These are phyloP conservation scores for Agrilus cyanescens DNA, from an alignment of 2,888 invertebrate genomes.

Conservation along the genomic window DNA sequence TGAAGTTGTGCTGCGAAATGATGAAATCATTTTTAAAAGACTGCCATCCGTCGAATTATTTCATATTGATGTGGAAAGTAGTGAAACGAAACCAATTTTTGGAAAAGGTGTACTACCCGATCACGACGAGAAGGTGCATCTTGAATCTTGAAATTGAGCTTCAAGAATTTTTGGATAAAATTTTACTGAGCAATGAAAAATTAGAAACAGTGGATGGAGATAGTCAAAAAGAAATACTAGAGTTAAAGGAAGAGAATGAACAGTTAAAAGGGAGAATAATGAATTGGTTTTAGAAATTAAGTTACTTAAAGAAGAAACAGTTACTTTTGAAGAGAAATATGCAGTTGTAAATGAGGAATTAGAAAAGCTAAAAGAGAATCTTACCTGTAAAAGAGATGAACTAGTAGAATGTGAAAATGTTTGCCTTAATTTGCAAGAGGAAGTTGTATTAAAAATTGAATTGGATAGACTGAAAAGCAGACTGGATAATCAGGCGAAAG, in stretches of 20 bases:
- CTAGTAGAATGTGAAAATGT: not conserved
- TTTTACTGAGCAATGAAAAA: no score
- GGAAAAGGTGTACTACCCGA: not conserved
- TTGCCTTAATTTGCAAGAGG: constrained; percentile 22
- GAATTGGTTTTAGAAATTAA: constrained; percentile 7
- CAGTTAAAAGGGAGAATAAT: not conserved
- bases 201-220: not conserved
- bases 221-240: constrained; percentile 1
- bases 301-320: constrained; percentile 10
- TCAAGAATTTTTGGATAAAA: no score
- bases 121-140: not conserved
- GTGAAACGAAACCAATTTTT: constrained; percentile 5
- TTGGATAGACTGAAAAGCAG: constrained; percentile 22
- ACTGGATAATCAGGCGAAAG: constrained; percentile 24
- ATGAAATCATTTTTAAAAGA: no score
- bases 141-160: not conserved
- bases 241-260: constrained; percentile 13
- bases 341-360: constrained; percentile 14
- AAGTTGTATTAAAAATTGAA: constrained; percentile 21
- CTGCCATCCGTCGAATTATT: no score
- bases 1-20: no score
- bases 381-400: not conserved
- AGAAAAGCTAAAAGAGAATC: constrained; percentile 16
- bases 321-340: not conserved
- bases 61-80: no score